Evolutionary conservation across 2,888 invertebrate genomes (phyloP), one percentile per base, ranked within the genome.

Genomic region (Mystacides longicornis): DNA sequence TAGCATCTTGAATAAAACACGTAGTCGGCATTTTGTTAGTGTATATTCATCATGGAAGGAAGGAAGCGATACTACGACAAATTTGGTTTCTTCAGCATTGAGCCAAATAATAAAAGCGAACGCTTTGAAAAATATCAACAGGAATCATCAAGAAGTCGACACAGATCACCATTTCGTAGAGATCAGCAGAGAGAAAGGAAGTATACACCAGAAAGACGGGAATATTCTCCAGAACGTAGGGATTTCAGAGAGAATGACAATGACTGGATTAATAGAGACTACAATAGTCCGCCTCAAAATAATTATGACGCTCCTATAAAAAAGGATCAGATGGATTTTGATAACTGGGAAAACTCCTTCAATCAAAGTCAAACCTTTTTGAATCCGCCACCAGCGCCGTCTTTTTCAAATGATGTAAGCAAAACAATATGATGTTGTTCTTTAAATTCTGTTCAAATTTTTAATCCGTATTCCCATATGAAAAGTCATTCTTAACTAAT

Each of bases 61-160:
- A 22, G 49, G 16, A 54, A 54, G 18, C 51, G 54, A 48, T 55
- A 57, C 16, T 60, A 60, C 51, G 60, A 60, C 52, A 60, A 60
- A 33, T 60, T 60, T 42, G 60, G 60, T 11, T 60, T 60, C 51
- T 42, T 60, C 19, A 51, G 52, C 5, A 50, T 52, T 23, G 53
- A 56, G n/a, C 56, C 46, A 7, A 43, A 51, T n/a, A 19, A 23
- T 19, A 45, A 14, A 48, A 22, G 45, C 9, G 56, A 56, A 3
- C n/a, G 37, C 37, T n/a, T 22, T 18, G 52, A 56, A 14, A 43
- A 49, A 23, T 19, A 21, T 19, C 19, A 42, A 18, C 37, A 37
- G 14, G 37, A 37, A 37, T 37, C 37, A 3, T 23, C n/a, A 18
- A 47, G 47, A 42, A 37, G 37, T 11, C 21, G 49, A 14, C 48